phyloP scores from a whole-genome alignment of 2,113 vertebrate species.

The Cinclus mexicanus region DNA sequence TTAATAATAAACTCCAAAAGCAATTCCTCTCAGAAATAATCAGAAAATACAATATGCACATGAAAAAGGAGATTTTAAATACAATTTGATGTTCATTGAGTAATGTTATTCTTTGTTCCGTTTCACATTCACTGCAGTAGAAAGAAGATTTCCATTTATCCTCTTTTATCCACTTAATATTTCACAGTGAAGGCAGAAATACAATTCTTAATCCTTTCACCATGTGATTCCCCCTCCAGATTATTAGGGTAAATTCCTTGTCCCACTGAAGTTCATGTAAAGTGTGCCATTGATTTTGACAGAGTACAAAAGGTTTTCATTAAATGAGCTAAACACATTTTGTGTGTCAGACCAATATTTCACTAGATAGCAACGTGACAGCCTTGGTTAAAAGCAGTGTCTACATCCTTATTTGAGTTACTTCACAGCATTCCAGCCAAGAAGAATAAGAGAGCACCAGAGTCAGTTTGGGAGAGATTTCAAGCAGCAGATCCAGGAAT shows the following conservation, averaged over 20 bases:
- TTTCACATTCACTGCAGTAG: slow-evolving; percentile 26
- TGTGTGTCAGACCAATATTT: slow-evolving; percentile 34
- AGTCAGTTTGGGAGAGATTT: background rate
- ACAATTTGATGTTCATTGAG: background rate
- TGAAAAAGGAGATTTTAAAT: background rate
- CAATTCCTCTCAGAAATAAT: background rate
- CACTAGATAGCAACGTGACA: slow-evolving; percentile 5
- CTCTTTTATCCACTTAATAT: slow-evolving; percentile 50
- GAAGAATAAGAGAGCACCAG: slow-evolving; percentile 1
- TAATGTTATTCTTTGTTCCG: background rate
- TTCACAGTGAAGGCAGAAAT: slow-evolving; percentile 60
- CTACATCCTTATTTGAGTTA: slow-evolving; percentile 22
- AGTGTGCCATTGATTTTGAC: slow-evolving; percentile 40
- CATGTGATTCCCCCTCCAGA: slow-evolving; percentile 57
- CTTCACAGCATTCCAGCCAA: slow-evolving; percentile 16
- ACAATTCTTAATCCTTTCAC: slow-evolving; percentile 46
- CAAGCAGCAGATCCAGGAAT: background rate
- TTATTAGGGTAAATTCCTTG: slow-evolving; percentile 43
- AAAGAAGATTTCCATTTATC: slow-evolving; percentile 40
- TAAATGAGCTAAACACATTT: slow-evolving; percentile 45
- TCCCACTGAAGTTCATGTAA: slow-evolving; percentile 16
- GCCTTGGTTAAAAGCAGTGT: slow-evolving; percentile 7
- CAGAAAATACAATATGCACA: background rate
- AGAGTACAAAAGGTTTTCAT: slow-evolving; percentile 55
- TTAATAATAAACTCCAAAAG: background rate